phyloP scores from a whole-genome alignment of 1,140 invertebrate genomes.

The Lordiphosa clarofinis region DNA sequence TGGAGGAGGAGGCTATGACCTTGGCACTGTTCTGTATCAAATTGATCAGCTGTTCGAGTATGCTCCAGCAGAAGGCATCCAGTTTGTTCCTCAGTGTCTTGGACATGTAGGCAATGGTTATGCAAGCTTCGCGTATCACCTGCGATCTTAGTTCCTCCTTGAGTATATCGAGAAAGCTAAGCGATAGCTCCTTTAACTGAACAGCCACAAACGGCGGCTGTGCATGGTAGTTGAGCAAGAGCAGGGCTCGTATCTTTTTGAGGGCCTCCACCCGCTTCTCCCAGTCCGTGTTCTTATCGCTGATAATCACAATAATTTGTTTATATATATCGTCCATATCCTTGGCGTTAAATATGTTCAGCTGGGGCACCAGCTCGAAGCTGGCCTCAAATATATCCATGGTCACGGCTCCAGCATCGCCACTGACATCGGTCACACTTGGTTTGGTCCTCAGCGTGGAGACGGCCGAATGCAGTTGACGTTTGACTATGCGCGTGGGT shows the following conservation, averaged over 20 bases:
- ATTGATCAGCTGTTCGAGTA: conserved; percentile 91
- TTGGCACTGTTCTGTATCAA: conserved; percentile 98
- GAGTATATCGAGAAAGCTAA: conserved; percentile 89
- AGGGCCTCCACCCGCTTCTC: conserved; percentile 94
- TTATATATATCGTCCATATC: conserved; percentile 92
- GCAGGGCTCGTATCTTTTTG: conserved; percentile 90
- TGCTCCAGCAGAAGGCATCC: conserved; percentile 90
- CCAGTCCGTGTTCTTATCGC: conserved; percentile 93
- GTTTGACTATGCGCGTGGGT: conserved; percentile 72
- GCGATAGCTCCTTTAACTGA: conserved; percentile 89
- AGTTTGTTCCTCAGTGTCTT: conserved; percentile 90
- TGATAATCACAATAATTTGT: conserved; percentile 87
- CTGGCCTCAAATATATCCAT: conserved; percentile 91
- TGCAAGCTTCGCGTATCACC: conserved; percentile 93
- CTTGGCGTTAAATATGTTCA: conserved; percentile 90
- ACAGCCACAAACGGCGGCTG: conserved; percentile 89
- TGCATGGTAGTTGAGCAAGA: conserved; percentile 88
- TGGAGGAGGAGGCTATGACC: conserved; percentile 95
- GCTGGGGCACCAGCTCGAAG: conserved; percentile 90
- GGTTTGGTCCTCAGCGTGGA: conserved; percentile 40
- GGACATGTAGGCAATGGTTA: conserved; percentile 95
- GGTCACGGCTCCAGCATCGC: conserved; percentile 91
- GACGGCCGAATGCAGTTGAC: conserved; percentile 50
- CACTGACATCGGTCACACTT: conserved; percentile 30
- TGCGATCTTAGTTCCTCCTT: conserved; percentile 91